A percentile compares a stretch with the other conserved stretches of the same genome.
phyloP scores from a whole-genome alignment of 2,888 invertebrate species.

The Caenorhabditis sp. region DNA sequence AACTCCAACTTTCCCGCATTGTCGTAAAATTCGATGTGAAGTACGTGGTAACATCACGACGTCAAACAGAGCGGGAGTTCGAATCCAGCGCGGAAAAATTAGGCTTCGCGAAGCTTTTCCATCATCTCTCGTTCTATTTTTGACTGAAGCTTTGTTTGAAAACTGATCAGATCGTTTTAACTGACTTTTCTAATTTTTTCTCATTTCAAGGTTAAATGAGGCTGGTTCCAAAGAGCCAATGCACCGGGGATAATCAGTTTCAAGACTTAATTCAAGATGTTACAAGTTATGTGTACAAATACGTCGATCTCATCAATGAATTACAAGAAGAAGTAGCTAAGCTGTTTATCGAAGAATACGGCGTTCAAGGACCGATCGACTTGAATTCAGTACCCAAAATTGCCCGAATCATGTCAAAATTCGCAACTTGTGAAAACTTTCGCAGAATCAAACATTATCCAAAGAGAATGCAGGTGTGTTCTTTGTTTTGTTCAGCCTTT shows the following conservation, averaged over 20 bases:
- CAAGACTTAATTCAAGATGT: too few relatives aligned
- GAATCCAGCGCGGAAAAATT: too few relatives aligned
- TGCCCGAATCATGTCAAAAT: slow-evolving; percentile 36
- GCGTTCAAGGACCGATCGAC: slow-evolving; percentile 24
- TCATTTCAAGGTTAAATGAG: too few relatives aligned
- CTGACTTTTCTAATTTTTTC: too few relatives aligned
- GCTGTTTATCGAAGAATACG: slow-evolving; percentile 27
- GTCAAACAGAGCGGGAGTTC: slow-evolving; percentile 7
- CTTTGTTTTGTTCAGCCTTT: too few relatives aligned
- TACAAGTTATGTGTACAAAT: too few relatives aligned
- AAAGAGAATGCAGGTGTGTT: neutral
- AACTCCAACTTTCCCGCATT: slow-evolving; percentile 37
- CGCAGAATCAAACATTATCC: slow-evolving; percentile 8
- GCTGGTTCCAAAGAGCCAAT: too few relatives aligned
- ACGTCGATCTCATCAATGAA: neutral
- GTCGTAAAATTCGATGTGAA: slow-evolving; percentile 17
- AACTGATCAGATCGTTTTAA: too few relatives aligned
- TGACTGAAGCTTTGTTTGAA: too few relatives aligned
- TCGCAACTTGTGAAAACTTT: slow-evolving; percentile 12
- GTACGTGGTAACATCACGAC: neutral
- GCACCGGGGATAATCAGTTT: neutral
- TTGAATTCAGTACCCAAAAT: slow-evolving; percentile 12
- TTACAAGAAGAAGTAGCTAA: slow-evolving; percentile 24
- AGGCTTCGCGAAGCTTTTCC: too few relatives aligned
- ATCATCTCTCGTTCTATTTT: too few relatives aligned